phyloP scores from a whole-genome alignment of 1,140 invertebrate species.

The Aphelenchoides fujianensis region DNA sequence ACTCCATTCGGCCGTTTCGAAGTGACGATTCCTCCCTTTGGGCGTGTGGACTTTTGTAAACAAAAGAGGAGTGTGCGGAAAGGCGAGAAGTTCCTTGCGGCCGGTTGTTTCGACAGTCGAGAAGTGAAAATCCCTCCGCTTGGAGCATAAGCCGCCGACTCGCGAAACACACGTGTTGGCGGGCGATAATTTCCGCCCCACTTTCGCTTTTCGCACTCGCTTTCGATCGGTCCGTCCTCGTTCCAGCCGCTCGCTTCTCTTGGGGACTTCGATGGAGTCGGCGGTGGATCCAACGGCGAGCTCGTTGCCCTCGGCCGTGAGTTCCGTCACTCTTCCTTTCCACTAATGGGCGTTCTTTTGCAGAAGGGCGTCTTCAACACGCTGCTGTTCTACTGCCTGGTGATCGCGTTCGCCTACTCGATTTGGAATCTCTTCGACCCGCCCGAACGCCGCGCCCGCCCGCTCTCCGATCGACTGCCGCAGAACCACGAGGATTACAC shows the following conservation, averaged over 20 bases:
- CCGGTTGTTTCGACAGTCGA: too few species aligned
- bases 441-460: background rate
- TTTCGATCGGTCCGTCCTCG: background rate
- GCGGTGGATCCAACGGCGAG: background rate
- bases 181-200: too few species aligned
- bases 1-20: too few species aligned
- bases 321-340: background rate
- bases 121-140: too few species aligned
- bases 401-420: background rate
- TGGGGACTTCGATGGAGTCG: background rate
- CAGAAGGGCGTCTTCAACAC: background rate
- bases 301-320: background rate
- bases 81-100: too few species aligned
- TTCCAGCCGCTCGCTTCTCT: background rate
- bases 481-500: too few species aligned
- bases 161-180: too few species aligned
- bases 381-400: background rate
- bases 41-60: too few species aligned
- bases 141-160: too few species aligned
- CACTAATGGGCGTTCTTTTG: too few species aligned
- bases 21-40: too few species aligned
- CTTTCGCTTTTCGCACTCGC: background rate
- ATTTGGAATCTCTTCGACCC: slow-evolving; percentile 17
- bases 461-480: background rate
- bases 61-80: too few species aligned